Conservation (phyloP, 2,797 vertebrate species). For the Brachyrhaphis roseni region DNA sequence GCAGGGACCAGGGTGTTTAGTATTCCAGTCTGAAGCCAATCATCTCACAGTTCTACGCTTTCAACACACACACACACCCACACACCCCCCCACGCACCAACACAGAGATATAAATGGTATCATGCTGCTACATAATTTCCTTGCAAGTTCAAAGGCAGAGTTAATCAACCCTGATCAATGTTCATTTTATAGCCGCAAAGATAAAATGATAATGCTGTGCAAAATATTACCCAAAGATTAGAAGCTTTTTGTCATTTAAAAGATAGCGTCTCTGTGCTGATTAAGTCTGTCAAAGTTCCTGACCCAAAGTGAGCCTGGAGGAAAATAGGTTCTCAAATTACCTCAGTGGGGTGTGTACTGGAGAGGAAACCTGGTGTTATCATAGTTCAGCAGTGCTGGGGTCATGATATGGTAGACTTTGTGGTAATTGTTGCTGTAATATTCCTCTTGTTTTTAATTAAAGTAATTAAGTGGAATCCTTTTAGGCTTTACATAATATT, state of each 20-base stretch:
- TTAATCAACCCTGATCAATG: constrained; percentile 72
- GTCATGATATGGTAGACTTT: background rate
- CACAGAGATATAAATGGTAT: constrained; percentile 38
- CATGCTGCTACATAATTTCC: constrained; percentile 56
- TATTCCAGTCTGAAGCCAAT: constrained; percentile 64
- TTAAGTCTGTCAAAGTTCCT: constrained; percentile 53
- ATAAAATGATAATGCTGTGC: constrained; percentile 58
- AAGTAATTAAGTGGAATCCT: background rate
- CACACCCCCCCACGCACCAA: constrained; percentile 17
- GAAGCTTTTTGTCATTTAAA: constrained; percentile 48
- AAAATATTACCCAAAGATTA: constrained; percentile 47
- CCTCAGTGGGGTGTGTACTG: background rate
- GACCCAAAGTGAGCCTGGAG: constrained; percentile 34
- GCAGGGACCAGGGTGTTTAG: constrained; percentile 57
- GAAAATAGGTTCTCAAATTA: constrained; percentile 35
- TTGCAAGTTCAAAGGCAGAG: constrained; percentile 46
- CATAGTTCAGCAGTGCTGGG: background rate
- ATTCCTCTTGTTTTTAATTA: background rate
- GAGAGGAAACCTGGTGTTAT: constrained; percentile 29
- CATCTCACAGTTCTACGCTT: constrained; percentile 51
- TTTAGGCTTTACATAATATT: background rate
- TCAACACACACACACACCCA: constrained; percentile 25
- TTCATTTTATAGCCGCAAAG: constrained; percentile 56
- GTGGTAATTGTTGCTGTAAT: background rate
- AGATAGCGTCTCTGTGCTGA: constrained; percentile 24